These are phyloP conservation scores for Asbolus verrucosus DNA, from an alignment of 1,140 invertebrate genomes.

Conservation along the genomic window DNA sequence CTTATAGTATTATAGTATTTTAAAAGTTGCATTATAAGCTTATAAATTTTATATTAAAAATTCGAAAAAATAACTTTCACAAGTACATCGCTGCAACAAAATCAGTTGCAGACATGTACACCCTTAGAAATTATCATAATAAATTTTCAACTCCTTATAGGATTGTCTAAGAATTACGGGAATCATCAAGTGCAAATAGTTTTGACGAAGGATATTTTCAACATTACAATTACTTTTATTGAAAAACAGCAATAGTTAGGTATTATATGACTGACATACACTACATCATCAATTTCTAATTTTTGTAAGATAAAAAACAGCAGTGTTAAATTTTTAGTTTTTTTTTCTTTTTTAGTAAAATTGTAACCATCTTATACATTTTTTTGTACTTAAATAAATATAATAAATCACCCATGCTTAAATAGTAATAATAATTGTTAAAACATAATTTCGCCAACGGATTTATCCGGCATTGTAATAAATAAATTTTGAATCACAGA, in stretches of 20 bases:
- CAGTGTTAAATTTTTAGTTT: conserved; percentile 48
- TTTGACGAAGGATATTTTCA: conserved; percentile 30
- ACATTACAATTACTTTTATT: conserved; percentile 45
- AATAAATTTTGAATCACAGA: conserved; percentile 40
- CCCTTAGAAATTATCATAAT: conserved; percentile 15
- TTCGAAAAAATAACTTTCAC: conserved; percentile 30
- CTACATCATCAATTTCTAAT: conserved; percentile 32
- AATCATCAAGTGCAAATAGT: conserved; percentile 48
- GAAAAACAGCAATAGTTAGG: conserved; percentile 44
- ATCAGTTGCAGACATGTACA: conserved; percentile 23
- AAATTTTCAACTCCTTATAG: conserved; percentile 34
- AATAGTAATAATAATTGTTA: conserved; percentile 18
- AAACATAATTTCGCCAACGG: conserved; percentile 17
- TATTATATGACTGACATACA: conserved; percentile 49
- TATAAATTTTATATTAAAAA: conserved; percentile 23
- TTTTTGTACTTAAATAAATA: conserved; percentile 54
- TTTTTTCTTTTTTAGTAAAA: conserved; percentile 48
- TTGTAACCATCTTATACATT: conserved; percentile 46
- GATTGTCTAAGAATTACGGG: conserved; percentile 48
- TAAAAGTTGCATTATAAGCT: conserved; percentile 36
- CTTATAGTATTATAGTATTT: conserved; percentile 25
- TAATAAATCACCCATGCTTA: conserved; percentile 48
- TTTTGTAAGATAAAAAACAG: conserved; percentile 50
- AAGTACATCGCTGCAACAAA: not conserved
- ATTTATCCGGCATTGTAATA: conserved; percentile 9